Base-by-base conservation (phyloP, 1,140 invertebrate species). In the Hyposmocoma kahamanoa region DNA sequence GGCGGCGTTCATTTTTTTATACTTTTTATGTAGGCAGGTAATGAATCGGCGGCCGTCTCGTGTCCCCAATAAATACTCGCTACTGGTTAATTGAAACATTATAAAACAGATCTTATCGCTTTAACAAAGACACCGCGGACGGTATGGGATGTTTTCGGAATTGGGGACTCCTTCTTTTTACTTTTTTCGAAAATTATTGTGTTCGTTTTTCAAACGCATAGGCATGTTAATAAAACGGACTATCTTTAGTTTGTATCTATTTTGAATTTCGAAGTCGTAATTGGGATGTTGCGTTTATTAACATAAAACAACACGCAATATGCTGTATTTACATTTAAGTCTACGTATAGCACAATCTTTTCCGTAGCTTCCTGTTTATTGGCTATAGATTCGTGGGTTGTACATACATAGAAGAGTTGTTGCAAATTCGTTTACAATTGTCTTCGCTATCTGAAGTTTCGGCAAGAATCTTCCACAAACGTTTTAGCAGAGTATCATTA, bases 31-130 rank as follows among this genome's bases (percentile, higher is more conserved):
- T 55, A 44, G 43, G 34, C 69, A 72, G 67, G 69, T 72, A 73
- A 73, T 69, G 66, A 66, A 69, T 61, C 62, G 50, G n/a, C n/a
- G n/a, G 15, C 59, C 45, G 26, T 43, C 11, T 22, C 28, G 32
- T 65, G 66, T 66, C 63, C 53, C 71, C 63, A 72, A 78, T 78
- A 78, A 78, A 78, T 78, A 75, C 67, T 59, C 66, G 72, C 75
- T 79, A 74, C 75, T 76, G 75, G 67, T 76, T 79, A 79, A 79
- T 79, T 79, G 75, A 79, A 74, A 79, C 75, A 79, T 79, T 78
- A 78, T 78, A 63, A 67, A 69, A 50, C 43, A 64, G 75, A 79
- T 76, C 56, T 76, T 76, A 76, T 79, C 72, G 44, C 15, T 9
- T 46, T 4, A 13, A 46, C 59, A 65, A 66, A 66, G 70, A 63